A percentile compares a stretch with the other conserved stretches of the same genome.
phyloP scores from a whole-genome alignment of 2,797 vertebrate species.

The Gouania willdenowi region DNA sequence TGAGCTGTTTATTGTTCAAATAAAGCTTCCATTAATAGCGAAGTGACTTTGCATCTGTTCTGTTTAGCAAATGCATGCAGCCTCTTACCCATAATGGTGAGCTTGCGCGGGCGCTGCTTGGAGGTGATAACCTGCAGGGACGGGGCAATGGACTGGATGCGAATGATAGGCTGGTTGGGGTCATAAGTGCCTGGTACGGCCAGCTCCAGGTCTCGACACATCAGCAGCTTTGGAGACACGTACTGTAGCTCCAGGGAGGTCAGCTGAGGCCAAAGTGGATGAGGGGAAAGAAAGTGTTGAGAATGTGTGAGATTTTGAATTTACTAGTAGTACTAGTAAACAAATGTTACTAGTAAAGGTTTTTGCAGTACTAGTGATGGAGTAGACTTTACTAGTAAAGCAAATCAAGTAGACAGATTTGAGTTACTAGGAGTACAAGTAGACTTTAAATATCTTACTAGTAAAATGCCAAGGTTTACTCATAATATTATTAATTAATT shows the following conservation, averaged over 20 bases:
- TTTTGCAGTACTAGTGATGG: too few relatives aligned
- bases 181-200: slow-evolving; percentile 97
- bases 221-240: slow-evolving; percentile 94
- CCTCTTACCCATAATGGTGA: slow-evolving; percentile 95
- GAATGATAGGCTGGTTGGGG: slow-evolving; percentile 95
- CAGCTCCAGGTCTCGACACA: slow-evolving; percentile 95
- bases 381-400: too few relatives aligned
- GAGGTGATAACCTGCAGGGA: slow-evolving; percentile 98
- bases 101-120: slow-evolving; percentile 94
- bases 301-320: too few relatives aligned
- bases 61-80: slow-evolving; percentile 9
- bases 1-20: slow-evolving; percentile 16
- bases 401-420: too few relatives aligned
- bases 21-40: slow-evolving; percentile 20
- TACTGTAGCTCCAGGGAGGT: slow-evolving; percentile 97
- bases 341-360: too few relatives aligned
- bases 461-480: too few relatives aligned
- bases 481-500: too few relatives aligned
- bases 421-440: too few relatives aligned
- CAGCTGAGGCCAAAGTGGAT: slow-evolving; percentile 80
- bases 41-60: slow-evolving; percentile 14
- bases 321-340: too few relatives aligned
- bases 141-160: slow-evolving; percentile 95
- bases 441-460: too few relatives aligned
- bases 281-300: too few relatives aligned